Evolutionary conservation across 2,888 invertebrate genomes (phyloP).

Genomic region (Rutpela maculata): DNA sequence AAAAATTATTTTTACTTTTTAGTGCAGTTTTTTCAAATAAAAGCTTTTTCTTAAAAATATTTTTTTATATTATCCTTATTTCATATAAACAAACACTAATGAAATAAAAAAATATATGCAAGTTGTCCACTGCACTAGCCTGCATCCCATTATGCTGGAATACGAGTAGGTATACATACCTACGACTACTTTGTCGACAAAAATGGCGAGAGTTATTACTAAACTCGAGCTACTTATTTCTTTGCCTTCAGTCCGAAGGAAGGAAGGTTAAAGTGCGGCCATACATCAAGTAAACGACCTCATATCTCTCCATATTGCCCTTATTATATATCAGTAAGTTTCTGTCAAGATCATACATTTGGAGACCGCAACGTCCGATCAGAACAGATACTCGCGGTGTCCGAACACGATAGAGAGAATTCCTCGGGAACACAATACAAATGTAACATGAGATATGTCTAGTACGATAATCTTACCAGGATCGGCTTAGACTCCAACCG

Average conservation of each 20-base stretch:
- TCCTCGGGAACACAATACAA: slow-evolving; percentile 50
- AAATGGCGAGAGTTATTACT: not conserved
- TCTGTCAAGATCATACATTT: slow-evolving; percentile 27
- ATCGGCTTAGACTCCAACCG: not conserved
- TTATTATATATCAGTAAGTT: slow-evolving; percentile 31
- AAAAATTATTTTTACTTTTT: no score
- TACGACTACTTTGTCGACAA: not conserved
- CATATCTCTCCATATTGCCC: slow-evolving; percentile 20
- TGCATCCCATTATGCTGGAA: not conserved
- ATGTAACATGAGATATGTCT: slow-evolving; percentile 43
- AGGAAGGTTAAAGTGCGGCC: slow-evolving; percentile 4
- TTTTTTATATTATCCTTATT: no score
- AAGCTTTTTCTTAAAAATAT: no score
- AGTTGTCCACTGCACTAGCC: no score
- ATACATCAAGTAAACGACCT: slow-evolving; percentile 27
- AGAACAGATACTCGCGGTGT: slow-evolving; percentile 44
- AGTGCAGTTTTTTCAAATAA: no score
- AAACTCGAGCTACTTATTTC: not conserved
- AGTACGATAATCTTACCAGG: slow-evolving; percentile 18
- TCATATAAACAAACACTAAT: no score
- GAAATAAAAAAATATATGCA: no score
- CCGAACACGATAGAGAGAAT: slow-evolving; percentile 45
- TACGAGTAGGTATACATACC: not conserved
- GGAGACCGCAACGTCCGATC: slow-evolving; percentile 44
- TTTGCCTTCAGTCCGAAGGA: not conserved